Percentiles rank a stretch among this genome's conserved stretches.
Conservation (phyloP, 2,113 vertebrate species). For the Aleadryas rufinucha region DNA sequence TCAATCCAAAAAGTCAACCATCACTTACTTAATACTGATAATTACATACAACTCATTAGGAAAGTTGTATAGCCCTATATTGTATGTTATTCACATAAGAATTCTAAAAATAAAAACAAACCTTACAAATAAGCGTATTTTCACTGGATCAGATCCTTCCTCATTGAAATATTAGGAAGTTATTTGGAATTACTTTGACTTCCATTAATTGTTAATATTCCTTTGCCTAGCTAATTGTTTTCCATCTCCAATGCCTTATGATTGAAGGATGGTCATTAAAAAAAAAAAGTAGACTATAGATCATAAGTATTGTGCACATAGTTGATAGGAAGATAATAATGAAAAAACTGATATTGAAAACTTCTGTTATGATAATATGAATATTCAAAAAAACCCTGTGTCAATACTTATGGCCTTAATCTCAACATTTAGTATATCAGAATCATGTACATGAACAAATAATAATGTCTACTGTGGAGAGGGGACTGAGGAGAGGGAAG, state of each 20-base stretch:
- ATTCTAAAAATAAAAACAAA: not conserved
- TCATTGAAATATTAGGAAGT: not conserved
- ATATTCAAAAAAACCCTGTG: not conserved
- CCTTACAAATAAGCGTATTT: not conserved
- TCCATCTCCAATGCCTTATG: not conserved
- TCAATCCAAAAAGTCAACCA: not conserved
- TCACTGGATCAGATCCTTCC: not conserved
- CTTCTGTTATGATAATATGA: not conserved
- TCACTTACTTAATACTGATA: not conserved
- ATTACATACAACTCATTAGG: not conserved
- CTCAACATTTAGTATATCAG: not conserved
- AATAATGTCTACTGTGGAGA: not conserved
- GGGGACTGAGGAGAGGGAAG: accelerated
- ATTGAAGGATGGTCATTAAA: not conserved
- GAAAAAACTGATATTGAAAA: not conserved
- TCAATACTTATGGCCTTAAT: not conserved
- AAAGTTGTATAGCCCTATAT: not conserved
- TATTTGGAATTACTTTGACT: not conserved
- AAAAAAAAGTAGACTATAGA: not conserved
- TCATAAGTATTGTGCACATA: not conserved
- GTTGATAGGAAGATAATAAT: not conserved
- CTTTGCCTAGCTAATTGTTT: not conserved
- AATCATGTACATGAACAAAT: not conserved
- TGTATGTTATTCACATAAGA: not conserved
- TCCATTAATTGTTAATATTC: not conserved